Evolutionary conservation across 2,888 invertebrate genomes (phyloP), one percentile per base, ranked within the genome.

Genomic region (Chymomyza fuscimana): DNA sequence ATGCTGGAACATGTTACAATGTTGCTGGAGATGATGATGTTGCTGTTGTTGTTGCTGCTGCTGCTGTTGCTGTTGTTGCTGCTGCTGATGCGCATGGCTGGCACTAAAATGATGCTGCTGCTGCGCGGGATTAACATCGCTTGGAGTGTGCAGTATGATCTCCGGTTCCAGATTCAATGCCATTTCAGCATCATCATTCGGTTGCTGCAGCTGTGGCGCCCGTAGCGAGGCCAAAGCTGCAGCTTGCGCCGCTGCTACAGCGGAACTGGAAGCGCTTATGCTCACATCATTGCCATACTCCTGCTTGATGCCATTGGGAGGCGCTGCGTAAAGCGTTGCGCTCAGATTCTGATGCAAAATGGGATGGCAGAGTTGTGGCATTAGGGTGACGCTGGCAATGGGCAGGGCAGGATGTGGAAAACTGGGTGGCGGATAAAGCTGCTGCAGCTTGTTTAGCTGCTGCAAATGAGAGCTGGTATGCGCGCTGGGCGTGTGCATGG

Each of bases 311-410:
- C 90, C 90, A 65, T 90, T 90, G 29, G 90, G 85, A 52, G 89
- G 83, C 15, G 80, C 84, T n/a, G 81, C 77, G 58, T 90, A 90
- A 52, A 90, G 71, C 19, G 86, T 72, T 68, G 90, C 89, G 72
- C 90, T 85, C 74, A 90, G 75, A 75, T 90, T 90, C 77, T 90
- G 90, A 80, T 90, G 90, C 77, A 90, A 72, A 29, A 90, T 90
- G 59, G 90, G 90, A 79, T 90, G 90, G 79, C 90, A 90, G 67
- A 90, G 82, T 68, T 90, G 90, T 10, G 90, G 90, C 90, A 90
- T 90, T 72, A 90, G 77, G 66, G 90, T 80, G 12, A 90, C 90
- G 66, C 90, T 83, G 63, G 90, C 81, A 52, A 90, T 89, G 61
- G 90, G 90, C 73, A 90, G 65, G 50, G 89, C 89, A 79, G 90